These are phyloP conservation scores for Heliornis fulica DNA, from an alignment of 2,113 vertebrate genomes.

Conservation along the genomic window DNA sequence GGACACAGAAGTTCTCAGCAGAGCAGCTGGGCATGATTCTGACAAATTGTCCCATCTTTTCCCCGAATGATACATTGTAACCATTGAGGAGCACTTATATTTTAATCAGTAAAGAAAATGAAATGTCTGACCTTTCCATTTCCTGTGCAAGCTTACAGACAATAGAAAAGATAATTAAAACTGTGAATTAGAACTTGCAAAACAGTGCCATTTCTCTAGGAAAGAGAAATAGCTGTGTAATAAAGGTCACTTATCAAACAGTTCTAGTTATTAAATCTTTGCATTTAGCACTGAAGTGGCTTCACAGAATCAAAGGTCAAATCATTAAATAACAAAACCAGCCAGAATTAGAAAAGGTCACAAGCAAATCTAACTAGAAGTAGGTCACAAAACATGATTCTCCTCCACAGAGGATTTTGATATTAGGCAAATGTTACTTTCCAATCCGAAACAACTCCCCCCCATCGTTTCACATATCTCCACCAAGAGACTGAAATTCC, in stretches of 20 bases:
- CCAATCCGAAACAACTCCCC: background rate
- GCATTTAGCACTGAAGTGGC: constrained; percentile 73
- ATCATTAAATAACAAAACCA: constrained; percentile 78
- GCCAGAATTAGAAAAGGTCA: constrained; percentile 78
- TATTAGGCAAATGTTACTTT: background rate
- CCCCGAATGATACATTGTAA: constrained; percentile 63
- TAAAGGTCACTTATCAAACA: constrained; percentile 81
- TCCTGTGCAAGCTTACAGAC: constrained; percentile 71
- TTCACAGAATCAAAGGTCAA: constrained; percentile 77
- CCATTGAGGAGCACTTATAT: constrained; percentile 63
- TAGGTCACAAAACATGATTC: constrained; percentile 48
- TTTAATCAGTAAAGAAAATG: constrained; percentile 76
- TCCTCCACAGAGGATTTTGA: background rate
- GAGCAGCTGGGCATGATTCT: background rate
- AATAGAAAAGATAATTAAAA: constrained; percentile 78
- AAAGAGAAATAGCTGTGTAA: constrained; percentile 61
- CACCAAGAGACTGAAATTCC: background rate
- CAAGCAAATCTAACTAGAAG: constrained; percentile 52
- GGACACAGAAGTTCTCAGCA: background rate
- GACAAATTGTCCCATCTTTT: constrained; percentile 51
- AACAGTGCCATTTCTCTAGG: constrained; percentile 61
- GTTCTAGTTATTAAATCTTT: constrained; percentile 79
- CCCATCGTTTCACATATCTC: background rate
- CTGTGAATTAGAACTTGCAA: constrained; percentile 74
- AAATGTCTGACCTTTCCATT: constrained; percentile 75